Conservation (phyloP, 2,113 vertebrate species). For the Erythrocercus mccallii region DNA sequence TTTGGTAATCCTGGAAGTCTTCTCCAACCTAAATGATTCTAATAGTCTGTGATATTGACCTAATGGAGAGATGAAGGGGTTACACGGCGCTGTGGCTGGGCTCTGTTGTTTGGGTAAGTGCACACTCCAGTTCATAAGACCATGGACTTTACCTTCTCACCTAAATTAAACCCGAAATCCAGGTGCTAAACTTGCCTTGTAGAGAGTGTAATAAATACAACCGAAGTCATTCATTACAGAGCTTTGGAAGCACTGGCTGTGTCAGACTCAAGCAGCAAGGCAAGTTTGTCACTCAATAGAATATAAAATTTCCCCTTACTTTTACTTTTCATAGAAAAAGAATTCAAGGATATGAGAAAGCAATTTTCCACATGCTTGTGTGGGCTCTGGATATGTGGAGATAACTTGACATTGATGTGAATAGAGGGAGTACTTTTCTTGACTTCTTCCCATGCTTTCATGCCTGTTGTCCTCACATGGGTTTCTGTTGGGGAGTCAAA, state of each 20-base stretch:
- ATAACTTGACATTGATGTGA: neutral
- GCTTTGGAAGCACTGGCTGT: neutral
- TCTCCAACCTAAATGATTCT: neutral
- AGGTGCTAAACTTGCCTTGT: neutral
- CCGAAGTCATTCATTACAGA: neutral
- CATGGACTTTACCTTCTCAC: neutral
- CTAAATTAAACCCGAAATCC: neutral
- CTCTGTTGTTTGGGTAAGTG: neutral
- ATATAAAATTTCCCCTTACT: neutral
- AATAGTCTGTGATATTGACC: no score
- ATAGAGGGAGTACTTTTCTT: neutral
- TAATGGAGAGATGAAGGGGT: neutral
- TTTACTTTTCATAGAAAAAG: constrained; percentile 22
- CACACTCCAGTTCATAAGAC: no score
- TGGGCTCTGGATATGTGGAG: neutral
- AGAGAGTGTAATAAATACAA: neutral
- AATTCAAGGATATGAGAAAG: neutral
- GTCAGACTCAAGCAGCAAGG: neutral
- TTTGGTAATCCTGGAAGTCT: neutral
- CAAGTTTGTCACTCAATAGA: neutral
- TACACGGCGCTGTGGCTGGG: rapidly evolving
- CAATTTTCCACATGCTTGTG: neutral
- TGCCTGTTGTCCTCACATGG: neutral
- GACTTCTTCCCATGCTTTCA: neutral
- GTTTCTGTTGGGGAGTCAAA: neutral